Evolutionary conservation across 2,888 invertebrate genomes (phyloP), one percentile per base, ranked within the genome.

Genomic region (Crossocerus cetratus): DNA sequence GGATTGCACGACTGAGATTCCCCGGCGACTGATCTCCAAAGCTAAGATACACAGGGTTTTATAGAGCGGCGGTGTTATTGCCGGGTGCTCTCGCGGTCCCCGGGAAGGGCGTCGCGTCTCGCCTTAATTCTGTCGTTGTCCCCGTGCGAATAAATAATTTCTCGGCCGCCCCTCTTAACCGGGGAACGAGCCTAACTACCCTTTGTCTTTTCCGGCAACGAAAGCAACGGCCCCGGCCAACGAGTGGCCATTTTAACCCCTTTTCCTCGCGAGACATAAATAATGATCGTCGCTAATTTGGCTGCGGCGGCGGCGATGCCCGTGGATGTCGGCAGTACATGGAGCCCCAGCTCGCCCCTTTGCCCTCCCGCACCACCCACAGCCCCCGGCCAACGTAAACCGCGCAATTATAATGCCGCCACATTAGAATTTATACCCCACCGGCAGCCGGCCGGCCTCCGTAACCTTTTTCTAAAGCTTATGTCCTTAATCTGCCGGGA

Each of bases 261-360:
- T 87, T 87, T 88, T 87, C 77, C 83, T 86, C 86, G 83, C 82
- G 82, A 83, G 81, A 87, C 89, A 89, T 90, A 90, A 90, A 90
- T 90, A 90, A 90, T 89, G 88, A 90, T 89, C 89, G 89, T 88
- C 85, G 89, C 89, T 89, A 90, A 90, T 90, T 90, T 89, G 88
- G 87, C 76, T 74, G 70, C 65, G 78, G 72, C 65, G 23, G 23
- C 23, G 32, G 32, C 32, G 32, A 32, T 32, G 32, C 32, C 32
- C 8, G 32, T 11, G 32, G 2, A 32, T 32, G 32, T 32, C 32
- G 32, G 3, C 32, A 11, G 32, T 32, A 32, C 32, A 32, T 32
- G 32, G 8, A 32, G 32, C 8, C 32, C 32, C 11, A 11, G 32
- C 32, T n/a, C 32, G 5, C 32, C 32, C 32, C 32, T 32, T 32